Percentiles rank a stretch among this genome's conserved stretches.
Conservation (phyloP, 2,113 vertebrate genomes). For the Equus quagga region DNA sequence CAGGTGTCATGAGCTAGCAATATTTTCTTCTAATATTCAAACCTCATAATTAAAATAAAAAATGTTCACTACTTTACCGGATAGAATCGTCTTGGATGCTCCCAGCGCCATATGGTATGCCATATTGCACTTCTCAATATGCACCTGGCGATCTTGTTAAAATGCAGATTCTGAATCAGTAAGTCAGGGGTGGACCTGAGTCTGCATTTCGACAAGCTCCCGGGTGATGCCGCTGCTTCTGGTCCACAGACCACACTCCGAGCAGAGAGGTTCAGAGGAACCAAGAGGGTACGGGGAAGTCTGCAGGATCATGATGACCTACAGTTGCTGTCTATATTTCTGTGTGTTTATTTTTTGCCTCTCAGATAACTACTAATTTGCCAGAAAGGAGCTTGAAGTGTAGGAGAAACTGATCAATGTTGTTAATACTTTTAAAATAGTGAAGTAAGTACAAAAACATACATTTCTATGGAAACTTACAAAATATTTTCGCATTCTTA, state of each 20-base stretch:
- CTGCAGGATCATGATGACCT: background rate
- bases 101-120: background rate
- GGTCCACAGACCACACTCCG: background rate
- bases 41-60: background rate
- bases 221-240: background rate
- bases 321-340: background rate
- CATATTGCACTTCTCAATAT: background rate
- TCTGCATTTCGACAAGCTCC: background rate
- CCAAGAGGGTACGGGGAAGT: background rate
- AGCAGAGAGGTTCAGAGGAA: background rate
- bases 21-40: constrained; percentile 47
- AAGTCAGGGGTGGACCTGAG: background rate
- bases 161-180: background rate
- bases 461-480: background rate
- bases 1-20: background rate
- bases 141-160: background rate
- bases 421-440: background rate
- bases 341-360: background rate
- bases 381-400: background rate
- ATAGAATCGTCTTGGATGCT: background rate
- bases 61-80: background rate
- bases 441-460: background rate
- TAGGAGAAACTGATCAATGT: background rate
- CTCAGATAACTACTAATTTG: background rate
- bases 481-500: constrained; percentile 25